Evolutionary conservation across 2,888 invertebrate species (phyloP).

Genomic region (Epistrophe eligans): DNA sequence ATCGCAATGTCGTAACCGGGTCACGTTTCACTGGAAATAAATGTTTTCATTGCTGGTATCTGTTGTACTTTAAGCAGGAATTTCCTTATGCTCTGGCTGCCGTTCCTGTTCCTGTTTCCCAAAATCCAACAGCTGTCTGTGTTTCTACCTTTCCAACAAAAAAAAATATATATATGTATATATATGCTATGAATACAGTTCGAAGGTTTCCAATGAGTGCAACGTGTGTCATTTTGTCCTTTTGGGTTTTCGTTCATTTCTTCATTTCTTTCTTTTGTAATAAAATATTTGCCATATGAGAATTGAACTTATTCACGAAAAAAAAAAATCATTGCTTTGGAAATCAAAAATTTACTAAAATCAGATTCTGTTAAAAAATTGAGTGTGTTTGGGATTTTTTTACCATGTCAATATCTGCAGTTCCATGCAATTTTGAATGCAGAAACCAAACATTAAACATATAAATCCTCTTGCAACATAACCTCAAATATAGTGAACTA

Average conservation of each 20-base stretch:
- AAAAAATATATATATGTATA: background rate
- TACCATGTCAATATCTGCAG: too few species aligned
- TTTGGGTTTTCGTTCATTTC: slow-evolving; percentile 27
- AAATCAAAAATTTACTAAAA: too few species aligned
- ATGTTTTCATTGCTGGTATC: slow-evolving; percentile 76
- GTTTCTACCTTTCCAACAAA: slow-evolving; percentile 7
- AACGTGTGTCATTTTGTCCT: slow-evolving; percentile 43
- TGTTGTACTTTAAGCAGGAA: slow-evolving; percentile 74
- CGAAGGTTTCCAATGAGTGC: slow-evolving; percentile 36
- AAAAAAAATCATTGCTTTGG: too few species aligned
- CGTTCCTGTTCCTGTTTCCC: slow-evolving; percentile 41
- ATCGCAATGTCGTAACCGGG: slow-evolving; percentile 75
- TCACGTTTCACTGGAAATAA: slow-evolving; percentile 74
- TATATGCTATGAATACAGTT: slow-evolving; percentile 36
- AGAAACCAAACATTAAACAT: too few species aligned
- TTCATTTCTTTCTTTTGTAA: slow-evolving; percentile 14
- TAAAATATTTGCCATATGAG: slow-evolving; percentile 15
- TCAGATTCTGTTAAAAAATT: too few species aligned
- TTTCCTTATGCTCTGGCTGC: slow-evolving; percentile 63
- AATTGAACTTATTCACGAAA: too few species aligned
- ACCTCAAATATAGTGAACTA: too few species aligned
- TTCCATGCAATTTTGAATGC: too few species aligned
- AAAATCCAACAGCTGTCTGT: slow-evolving; percentile 2
- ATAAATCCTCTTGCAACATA: too few species aligned
- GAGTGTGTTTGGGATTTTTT: too few species aligned